phyloP scores from a whole-genome alignment of 2,113 vertebrate species.

The Brienomyrus longianalis region DNA sequence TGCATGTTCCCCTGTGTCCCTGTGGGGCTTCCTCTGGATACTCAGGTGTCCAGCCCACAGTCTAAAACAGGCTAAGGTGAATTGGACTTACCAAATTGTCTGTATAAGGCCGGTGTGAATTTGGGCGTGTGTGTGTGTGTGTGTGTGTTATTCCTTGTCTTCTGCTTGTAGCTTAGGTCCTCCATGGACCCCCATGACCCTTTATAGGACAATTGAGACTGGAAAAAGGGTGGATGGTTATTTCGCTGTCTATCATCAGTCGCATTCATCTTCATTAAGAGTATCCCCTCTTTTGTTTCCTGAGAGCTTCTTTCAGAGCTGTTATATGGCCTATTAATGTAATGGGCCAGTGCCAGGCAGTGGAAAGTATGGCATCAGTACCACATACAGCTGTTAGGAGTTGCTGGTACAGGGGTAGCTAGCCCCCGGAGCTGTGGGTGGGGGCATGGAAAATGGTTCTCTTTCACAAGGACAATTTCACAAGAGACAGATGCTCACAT shows the following conservation, averaged over 20 bases:
- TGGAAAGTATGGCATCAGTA: background rate
- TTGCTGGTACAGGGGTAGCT: background rate
- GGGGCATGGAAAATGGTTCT: background rate
- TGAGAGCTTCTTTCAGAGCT: background rate
- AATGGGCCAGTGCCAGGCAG: background rate
- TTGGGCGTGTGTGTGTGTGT: background rate
- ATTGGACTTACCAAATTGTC: too few relatives aligned
- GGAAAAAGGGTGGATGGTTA: background rate
- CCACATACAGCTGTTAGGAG: background rate
- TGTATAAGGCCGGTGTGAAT: background rate
- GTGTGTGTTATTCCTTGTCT: background rate
- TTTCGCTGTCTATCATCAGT: background rate
- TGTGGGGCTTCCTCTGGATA: background rate
- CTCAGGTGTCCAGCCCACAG: background rate
- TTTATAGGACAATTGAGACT: background rate
- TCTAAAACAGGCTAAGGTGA: background rate
- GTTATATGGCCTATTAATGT: background rate
- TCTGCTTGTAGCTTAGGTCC: background rate
- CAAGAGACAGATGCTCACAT: constrained; percentile 8
- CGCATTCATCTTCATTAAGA: background rate
- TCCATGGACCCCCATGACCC: background rate
- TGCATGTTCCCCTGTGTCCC: background rate
- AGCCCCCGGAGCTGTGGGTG: background rate
- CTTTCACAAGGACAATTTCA: background rate
- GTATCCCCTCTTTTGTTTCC: background rate